A percentile compares a stretch with the other conserved stretches of the same genome.
These are phyloP conservation scores for Agrotis ipsilon DNA, from an alignment of 2,888 invertebrate genomes.

Conservation along the genomic window DNA sequence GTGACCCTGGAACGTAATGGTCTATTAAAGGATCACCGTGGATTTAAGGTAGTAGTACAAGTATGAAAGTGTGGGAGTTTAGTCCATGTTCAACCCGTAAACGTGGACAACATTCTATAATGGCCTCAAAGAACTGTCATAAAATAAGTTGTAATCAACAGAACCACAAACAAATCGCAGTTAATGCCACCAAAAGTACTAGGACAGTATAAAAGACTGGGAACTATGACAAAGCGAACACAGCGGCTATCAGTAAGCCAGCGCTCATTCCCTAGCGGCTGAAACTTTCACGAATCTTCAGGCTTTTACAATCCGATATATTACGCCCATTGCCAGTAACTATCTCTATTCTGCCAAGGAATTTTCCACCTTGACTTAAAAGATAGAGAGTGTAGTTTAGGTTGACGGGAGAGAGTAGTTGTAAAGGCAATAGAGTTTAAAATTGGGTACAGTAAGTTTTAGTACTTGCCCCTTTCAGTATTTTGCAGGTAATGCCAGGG, in stretches of 20 bases:
- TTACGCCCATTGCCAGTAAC: slow-evolving; percentile 59
- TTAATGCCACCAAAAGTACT: slow-evolving; percentile 30
- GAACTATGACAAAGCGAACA: slow-evolving; percentile 51
- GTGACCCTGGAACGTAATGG: too few species aligned
- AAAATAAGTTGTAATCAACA: neutral
- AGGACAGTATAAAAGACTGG: slow-evolving; percentile 32
- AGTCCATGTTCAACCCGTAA: too few species aligned
- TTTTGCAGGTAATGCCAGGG: slow-evolving; percentile 60
- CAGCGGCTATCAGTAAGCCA: slow-evolving; percentile 41
- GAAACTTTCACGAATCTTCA: slow-evolving; percentile 65
- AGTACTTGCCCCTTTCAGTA: slow-evolving; percentile 66
- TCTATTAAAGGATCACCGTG: too few species aligned
- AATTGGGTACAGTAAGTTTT: slow-evolving; percentile 81
- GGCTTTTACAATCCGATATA: slow-evolving; percentile 66
- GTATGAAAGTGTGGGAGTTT: too few species aligned
- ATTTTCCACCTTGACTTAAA: slow-evolving; percentile 12
- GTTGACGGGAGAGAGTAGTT: neutral
- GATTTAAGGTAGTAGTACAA: too few species aligned
- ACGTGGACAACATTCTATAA: too few species aligned
- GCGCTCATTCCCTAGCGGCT: slow-evolving; percentile 48
- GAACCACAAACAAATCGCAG: neutral
- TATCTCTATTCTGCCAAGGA: slow-evolving; percentile 3
- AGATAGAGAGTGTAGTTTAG: neutral
- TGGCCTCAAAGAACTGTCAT: neutral
- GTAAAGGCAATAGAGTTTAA: slow-evolving; percentile 71